phyloP scores from a whole-genome alignment of 2,113 vertebrate species.

The Pygathrix nemaeus region DNA sequence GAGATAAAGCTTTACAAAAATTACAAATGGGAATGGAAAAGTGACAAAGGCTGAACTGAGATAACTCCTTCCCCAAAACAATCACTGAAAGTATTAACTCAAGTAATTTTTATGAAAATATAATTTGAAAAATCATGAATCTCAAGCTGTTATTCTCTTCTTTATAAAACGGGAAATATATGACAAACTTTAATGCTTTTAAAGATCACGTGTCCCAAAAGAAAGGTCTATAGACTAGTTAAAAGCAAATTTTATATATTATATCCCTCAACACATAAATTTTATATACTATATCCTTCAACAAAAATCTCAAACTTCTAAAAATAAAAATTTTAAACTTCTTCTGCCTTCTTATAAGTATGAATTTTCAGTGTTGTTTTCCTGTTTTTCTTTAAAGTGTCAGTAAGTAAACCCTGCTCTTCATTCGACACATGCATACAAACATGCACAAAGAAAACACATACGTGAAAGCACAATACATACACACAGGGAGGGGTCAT shows the following conservation, averaged over 20 bases:
- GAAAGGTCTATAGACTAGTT: background rate
- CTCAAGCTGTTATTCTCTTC: background rate
- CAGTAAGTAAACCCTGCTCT: background rate
- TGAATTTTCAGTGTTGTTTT: background rate
- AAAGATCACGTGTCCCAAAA: conserved; percentile 15
- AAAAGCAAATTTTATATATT: conserved; percentile 19
- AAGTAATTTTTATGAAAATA: conserved; percentile 35
- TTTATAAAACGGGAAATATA: background rate
- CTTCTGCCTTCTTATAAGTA: conserved; percentile 2
- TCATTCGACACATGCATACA: background rate
- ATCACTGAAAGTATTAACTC: background rate
- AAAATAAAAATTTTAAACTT: conserved; percentile 21
- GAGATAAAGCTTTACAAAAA: conserved; percentile 11
- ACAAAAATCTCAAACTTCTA: background rate
- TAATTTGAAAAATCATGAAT: background rate
- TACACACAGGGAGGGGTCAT: background rate
- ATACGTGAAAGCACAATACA: background rate
- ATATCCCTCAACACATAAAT: background rate
- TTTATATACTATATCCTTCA: background rate
- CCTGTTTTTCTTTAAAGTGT: background rate
- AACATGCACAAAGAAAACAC: background rate
- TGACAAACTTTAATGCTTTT: background rate
- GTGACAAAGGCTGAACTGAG: background rate
- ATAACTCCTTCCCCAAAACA: background rate
- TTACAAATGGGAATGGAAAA: background rate